Percentiles rank a stretch among this genome's conserved stretches.
Evolutionary conservation across 2,797 vertebrate species (phyloP).

Genomic region (Peromyscus nudipes): DNA sequence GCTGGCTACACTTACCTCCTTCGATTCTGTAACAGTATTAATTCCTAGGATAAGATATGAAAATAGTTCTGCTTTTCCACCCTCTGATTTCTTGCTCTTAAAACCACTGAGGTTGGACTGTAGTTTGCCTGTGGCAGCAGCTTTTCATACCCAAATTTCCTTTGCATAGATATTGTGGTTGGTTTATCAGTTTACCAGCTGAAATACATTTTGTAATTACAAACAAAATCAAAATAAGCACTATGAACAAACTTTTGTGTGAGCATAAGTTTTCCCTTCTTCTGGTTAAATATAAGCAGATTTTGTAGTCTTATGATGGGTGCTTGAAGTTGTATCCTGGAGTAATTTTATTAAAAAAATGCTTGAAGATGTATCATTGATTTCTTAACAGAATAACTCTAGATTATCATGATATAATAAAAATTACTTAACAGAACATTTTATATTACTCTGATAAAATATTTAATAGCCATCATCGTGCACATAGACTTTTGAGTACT

Average conservation of each 20-base stretch:
- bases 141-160: not conserved
- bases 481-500: not conserved
- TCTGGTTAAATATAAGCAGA: not conserved
- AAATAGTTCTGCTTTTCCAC: not conserved
- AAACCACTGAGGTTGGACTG: not conserved
- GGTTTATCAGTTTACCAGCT: not conserved
- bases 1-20: not conserved
- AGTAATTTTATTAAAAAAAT: not conserved
- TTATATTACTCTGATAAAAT: not conserved
- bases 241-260: not conserved
- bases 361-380: not conserved
- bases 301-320: not conserved
- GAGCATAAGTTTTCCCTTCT: conserved; percentile 22
- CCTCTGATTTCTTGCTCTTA: not conserved
- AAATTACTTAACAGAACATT: not conserved
- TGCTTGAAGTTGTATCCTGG: conserved; percentile 26
- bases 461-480: not conserved
- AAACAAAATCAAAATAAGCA: not conserved
- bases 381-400: conserved; percentile 37
- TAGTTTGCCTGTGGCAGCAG: not conserved
- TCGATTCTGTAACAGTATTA: not conserved
- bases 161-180: not conserved
- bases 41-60: not conserved
- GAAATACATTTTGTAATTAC: not conserved
- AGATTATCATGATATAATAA: not conserved